Evolutionary conservation across 2,888 invertebrate species (phyloP).

Genomic region (Poecilobothrus nobilitatus): DNA sequence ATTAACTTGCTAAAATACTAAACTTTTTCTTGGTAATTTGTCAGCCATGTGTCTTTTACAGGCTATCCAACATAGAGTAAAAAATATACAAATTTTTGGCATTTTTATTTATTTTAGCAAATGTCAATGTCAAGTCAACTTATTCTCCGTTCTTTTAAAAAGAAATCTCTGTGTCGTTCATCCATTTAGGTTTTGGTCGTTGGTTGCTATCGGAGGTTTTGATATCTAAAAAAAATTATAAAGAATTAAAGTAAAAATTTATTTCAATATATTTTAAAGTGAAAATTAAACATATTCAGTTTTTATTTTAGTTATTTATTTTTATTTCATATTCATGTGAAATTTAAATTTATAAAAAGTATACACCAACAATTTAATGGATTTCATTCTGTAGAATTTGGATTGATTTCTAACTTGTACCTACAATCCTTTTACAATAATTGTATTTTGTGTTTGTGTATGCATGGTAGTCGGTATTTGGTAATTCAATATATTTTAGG

Average conservation of each 20-base stretch:
- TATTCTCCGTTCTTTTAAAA: not conserved
- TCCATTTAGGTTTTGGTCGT: slow-evolving; percentile 4
- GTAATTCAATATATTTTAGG: not conserved
- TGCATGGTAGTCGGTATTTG: not conserved
- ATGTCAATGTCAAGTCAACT: not conserved
- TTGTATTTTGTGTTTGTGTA: too few species aligned
- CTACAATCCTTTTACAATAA: too few species aligned
- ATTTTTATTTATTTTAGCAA: not conserved
- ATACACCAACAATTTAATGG: too few species aligned
- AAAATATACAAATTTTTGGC: not conserved
- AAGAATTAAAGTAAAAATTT: not conserved
- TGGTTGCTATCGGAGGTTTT: not conserved
- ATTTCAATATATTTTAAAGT: not conserved
- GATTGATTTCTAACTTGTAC: too few species aligned
- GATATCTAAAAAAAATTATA: not conserved
- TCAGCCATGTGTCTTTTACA: too few species aligned
- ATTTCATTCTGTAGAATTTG: too few species aligned
- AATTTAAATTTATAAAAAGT: too few species aligned
- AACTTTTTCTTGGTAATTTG: too few species aligned
- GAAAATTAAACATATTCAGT: not conserved
- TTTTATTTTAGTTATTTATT: too few species aligned
- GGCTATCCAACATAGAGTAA: too few species aligned
- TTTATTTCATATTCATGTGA: too few species aligned
- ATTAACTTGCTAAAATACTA: too few species aligned
- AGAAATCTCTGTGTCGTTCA: not conserved